A percentile compares a stretch with the other conserved stretches of the same genome.
Conservation (phyloP, 2,113 vertebrate genomes). For the Oreochromis aureus region DNA sequence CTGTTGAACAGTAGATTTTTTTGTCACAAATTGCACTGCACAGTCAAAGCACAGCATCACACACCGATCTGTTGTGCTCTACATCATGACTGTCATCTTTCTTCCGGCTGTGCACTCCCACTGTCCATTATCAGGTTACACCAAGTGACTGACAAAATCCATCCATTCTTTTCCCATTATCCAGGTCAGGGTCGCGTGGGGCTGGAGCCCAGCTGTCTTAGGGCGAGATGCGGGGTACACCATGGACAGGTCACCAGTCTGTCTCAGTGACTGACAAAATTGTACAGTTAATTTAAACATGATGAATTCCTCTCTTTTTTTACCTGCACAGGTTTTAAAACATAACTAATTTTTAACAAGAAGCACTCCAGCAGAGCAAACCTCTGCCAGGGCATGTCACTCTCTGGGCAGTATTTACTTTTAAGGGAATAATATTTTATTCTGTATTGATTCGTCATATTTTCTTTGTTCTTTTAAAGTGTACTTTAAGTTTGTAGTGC, state of each 20-base stretch:
- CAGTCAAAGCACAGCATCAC: not conserved
- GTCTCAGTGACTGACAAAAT: not conserved
- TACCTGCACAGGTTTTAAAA: not conserved
- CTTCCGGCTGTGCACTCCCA: not conserved
- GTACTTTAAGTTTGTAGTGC: too few relatives aligned
- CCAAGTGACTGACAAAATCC: not conserved
- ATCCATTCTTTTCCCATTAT: not conserved
- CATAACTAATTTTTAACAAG: not conserved
- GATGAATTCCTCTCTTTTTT: not conserved
- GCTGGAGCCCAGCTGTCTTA: not conserved
- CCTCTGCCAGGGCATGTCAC: not conserved
- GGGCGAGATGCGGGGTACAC: rapidly evolving
- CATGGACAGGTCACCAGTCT: not conserved
- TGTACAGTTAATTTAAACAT: not conserved
- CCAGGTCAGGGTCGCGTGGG: rapidly evolving
- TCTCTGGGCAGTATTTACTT: too few relatives aligned
- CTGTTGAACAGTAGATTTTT: not conserved
- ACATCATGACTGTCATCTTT: not conserved
- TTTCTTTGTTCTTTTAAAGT: too few relatives aligned
- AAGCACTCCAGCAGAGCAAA: not conserved
- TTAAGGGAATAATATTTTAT: too few relatives aligned
- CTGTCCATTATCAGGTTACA: not conserved
- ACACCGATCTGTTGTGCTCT: not conserved
- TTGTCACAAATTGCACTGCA: not conserved
- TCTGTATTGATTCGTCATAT: too few relatives aligned